phyloP scores from a whole-genome alignment of 2,797 vertebrate species.

The Pampus argenteus region DNA sequence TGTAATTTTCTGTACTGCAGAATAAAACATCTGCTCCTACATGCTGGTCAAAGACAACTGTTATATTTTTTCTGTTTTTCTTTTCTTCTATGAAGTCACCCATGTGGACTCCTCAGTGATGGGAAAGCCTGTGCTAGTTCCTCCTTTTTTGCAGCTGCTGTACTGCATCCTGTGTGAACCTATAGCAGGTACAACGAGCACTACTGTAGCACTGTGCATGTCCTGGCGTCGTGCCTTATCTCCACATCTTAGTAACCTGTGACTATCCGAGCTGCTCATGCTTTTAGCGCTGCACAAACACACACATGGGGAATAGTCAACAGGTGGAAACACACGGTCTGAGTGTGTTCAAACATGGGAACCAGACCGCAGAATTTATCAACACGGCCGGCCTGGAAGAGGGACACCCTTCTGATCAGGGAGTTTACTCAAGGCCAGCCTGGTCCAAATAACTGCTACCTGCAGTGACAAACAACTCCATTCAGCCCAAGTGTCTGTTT shows the following conservation, averaged over 20 bases:
- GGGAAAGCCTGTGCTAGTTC: constrained; percentile 53
- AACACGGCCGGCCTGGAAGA: constrained; percentile 54
- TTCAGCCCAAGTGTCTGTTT: constrained; percentile 73
- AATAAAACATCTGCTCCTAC: background rate
- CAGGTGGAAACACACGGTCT: constrained; percentile 69
- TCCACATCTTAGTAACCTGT: constrained; percentile 60
- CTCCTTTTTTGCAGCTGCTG: constrained; percentile 66
- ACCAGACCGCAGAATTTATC: constrained; percentile 63
- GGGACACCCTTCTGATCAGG: constrained; percentile 70
- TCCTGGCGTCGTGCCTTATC: constrained; percentile 58
- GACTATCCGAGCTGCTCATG: constrained; percentile 29
- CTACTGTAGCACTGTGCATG: constrained; percentile 20
- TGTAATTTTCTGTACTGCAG: background rate
- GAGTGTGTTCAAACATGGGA: constrained; percentile 71
- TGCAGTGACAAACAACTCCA: constrained; percentile 77
- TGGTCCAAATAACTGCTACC: constrained; percentile 71
- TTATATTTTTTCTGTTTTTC: background rate
- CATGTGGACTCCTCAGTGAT: constrained; percentile 44
- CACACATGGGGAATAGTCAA: constrained; percentile 61
- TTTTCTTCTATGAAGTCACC: constrained; percentile 50
- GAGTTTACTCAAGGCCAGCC: constrained; percentile 71
- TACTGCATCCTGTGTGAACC: constrained; percentile 58
- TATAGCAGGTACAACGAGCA: constrained; percentile 37
- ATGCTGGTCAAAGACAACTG: background rate
- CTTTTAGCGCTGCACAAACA: constrained; percentile 71